Evolutionary conservation across 2,888 invertebrate species (phyloP).

Genomic region (Chloroclystis v-ata): DNA sequence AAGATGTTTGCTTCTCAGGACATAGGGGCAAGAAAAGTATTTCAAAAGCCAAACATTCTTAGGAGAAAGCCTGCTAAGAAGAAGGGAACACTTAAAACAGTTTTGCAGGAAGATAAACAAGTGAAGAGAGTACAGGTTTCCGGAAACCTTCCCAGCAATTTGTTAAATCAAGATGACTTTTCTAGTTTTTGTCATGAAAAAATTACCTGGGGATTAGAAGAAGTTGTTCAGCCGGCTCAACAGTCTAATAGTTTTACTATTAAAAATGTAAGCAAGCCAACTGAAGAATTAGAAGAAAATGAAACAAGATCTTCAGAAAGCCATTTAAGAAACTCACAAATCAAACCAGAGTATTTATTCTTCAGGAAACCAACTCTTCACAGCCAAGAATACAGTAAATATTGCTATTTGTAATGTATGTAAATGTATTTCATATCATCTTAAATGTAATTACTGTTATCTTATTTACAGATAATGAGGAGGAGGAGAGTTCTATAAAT

Average conservation of each 20-base stretch:
- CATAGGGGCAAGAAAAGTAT: slow-evolving; percentile 51
- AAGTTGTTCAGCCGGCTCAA: not conserved
- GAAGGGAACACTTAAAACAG: slow-evolving; percentile 17
- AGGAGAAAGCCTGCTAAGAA: slow-evolving; percentile 49
- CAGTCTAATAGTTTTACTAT: not conserved
- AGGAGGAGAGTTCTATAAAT: slow-evolving; percentile 40
- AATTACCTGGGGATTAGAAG: not conserved
- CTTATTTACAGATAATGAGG: slow-evolving; percentile 39
- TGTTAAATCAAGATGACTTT: not conserved
- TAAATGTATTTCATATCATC: not conserved
- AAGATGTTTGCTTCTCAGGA: slow-evolving; percentile 60
- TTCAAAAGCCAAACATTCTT: slow-evolving; percentile 68
- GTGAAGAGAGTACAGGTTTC: not conserved
- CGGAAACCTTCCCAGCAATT: not conserved
- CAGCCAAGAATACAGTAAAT: slow-evolving; percentile 12
- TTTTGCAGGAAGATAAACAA: slow-evolving; percentile 29
- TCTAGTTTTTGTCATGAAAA: not conserved
- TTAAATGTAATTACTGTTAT: not conserved
- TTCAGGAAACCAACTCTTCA: slow-evolving; percentile 4
- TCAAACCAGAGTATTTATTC: slow-evolving; percentile 4
- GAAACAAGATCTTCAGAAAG: not conserved
- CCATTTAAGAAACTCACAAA: not conserved
- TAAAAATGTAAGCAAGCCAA: not conserved
- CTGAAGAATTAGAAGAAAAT: not conserved
- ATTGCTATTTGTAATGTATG: not conserved